Percentiles rank a stretch among this genome's conserved stretches.
phyloP scores from a whole-genome alignment of 1,140 invertebrate species.

The Sweltsa coloradensis region DNA sequence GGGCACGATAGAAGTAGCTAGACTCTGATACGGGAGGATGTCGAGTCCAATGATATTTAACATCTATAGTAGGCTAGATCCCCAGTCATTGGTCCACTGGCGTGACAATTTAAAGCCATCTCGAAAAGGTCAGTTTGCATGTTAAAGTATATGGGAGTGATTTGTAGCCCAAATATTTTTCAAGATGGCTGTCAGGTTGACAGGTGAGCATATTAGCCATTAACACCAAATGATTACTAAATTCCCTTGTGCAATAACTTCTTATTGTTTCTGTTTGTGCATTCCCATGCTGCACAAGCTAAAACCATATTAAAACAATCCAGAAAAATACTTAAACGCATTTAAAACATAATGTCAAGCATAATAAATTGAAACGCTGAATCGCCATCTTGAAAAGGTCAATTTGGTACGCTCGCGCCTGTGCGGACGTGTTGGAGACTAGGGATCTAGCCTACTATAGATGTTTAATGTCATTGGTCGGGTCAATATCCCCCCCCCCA shows the following conservation, averaged over 20 bases:
- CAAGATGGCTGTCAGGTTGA: background rate
- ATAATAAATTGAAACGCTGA: background rate
- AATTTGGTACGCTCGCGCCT: background rate
- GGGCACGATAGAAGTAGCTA: slow-evolving; percentile 14
- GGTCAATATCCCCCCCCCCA: background rate
- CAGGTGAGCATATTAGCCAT: too few species aligned
- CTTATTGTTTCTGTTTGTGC: too few species aligned
- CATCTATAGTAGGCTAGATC: background rate
- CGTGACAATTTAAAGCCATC: background rate
- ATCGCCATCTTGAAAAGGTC: background rate
- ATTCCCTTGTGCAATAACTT: too few species aligned
- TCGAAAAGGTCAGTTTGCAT: background rate
- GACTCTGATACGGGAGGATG: too few species aligned
- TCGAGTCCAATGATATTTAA: background rate
- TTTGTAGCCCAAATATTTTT: background rate
- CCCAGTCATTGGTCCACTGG: background rate
- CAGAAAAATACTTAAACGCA: background rate
- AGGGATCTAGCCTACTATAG: too few species aligned
- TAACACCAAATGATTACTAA: too few species aligned
- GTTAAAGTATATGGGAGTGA: background rate
- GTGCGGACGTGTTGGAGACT: too few species aligned
- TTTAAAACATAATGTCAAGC: background rate
- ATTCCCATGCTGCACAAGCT: too few species aligned
- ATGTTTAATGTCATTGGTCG: background rate
- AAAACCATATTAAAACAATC: too few species aligned